A percentile compares a stretch with the other conserved stretches of the same genome.
These are phyloP conservation scores for Typhlichthys eigenmanni DNA, from an alignment of 2,797 vertebrate species.

Conservation along the genomic window DNA sequence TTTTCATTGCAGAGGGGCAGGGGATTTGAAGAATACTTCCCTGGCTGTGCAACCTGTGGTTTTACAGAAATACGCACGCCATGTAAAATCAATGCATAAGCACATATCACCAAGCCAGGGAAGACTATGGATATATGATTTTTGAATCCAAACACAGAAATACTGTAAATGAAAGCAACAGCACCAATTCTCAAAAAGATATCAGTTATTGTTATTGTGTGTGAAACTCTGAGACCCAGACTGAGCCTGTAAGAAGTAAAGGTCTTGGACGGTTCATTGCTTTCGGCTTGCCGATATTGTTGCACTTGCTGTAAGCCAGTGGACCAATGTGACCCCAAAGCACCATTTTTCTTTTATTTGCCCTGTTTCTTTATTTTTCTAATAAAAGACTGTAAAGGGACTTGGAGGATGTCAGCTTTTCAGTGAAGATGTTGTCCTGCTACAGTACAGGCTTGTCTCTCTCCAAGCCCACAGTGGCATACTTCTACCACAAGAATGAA, in stretches of 20 bases:
- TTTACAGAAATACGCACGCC: too few species aligned
- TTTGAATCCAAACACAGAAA: too few species aligned
- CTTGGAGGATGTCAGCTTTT: slow-evolving; percentile 12
- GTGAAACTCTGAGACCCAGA: neutral
- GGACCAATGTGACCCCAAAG: slow-evolving; percentile 18
- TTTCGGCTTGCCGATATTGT: slow-evolving; percentile 19
- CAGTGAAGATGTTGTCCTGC: slow-evolving; percentile 12
- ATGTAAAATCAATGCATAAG: too few species aligned
- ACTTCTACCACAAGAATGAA: neutral
- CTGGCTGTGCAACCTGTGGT: too few species aligned
- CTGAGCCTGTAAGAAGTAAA: slow-evolving; percentile 14
- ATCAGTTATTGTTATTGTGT: too few species aligned
- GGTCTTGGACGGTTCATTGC: too few species aligned
- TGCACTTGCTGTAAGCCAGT: slow-evolving; percentile 2
- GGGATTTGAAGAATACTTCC: too few species aligned
- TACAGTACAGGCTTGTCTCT: neutral
- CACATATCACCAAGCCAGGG: too few species aligned
- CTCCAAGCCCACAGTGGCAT: neutral
- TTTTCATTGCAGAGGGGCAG: too few species aligned
- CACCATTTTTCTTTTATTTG: neutral
- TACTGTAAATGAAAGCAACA: too few species aligned
- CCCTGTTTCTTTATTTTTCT: neutral
- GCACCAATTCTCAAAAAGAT: too few species aligned
- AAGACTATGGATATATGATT: too few species aligned
- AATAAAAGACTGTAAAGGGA: slow-evolving; percentile 1